Evolutionary conservation across 2,888 invertebrate species (phyloP).

Genomic region (Lymantria dispar): DNA sequence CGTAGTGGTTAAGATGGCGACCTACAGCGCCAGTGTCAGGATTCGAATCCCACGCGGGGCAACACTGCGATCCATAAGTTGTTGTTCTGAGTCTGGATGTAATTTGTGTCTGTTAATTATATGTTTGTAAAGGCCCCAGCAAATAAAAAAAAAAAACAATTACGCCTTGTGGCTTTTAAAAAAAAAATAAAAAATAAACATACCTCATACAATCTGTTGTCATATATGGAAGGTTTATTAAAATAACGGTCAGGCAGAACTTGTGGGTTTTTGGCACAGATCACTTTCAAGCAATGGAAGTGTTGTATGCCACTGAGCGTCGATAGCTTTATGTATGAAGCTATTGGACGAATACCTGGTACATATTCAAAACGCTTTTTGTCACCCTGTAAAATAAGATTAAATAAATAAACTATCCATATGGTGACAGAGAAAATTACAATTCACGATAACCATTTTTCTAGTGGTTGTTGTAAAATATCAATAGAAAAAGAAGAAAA

Average conservation of each 20-base stretch:
- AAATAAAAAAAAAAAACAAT: neutral
- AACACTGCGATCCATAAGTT: no score
- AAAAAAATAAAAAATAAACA: neutral
- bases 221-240: constrained; percentile 34
- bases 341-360: constrained; percentile 43
- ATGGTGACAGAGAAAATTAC: no score
- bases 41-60: no score
- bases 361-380: constrained; percentile 26
- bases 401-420: no score
- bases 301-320: constrained; percentile 49
- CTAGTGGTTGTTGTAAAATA: no score
- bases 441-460: no score
- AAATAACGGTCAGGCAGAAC: constrained; percentile 40
- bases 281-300: constrained; percentile 50
- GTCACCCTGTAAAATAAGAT: neutral
- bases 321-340: constrained; percentile 55
- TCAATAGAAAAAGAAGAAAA: no score
- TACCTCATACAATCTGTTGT: constrained; percentile 50
- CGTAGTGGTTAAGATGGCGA: no score
- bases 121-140: neutral
- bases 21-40: no score
- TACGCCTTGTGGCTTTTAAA: neutral
- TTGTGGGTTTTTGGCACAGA: constrained; percentile 44
- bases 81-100: no score
- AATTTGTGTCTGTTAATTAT: no score